Percentiles rank a stretch among this genome's conserved stretches.
Conservation (phyloP, 2,797 vertebrate species). For the Morus bassanus region DNA sequence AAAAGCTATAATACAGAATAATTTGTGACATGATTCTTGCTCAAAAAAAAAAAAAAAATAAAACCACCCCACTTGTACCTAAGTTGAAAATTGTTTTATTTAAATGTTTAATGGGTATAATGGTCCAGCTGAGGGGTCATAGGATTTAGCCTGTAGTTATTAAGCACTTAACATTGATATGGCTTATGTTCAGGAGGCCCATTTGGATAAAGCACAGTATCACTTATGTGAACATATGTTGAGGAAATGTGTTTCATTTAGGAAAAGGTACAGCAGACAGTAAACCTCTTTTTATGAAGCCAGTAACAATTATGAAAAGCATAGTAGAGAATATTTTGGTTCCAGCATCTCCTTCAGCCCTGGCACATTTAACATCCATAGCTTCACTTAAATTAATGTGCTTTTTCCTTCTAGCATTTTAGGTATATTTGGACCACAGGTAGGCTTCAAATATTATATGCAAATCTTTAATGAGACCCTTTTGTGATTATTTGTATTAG, state of each 20-base stretch:
- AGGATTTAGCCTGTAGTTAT: neutral
- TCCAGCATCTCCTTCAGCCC: neutral
- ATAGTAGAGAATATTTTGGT: neutral
- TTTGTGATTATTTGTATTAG: neutral
- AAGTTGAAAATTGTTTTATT: neutral
- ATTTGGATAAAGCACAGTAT: neutral
- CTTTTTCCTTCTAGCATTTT: neutral
- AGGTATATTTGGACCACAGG: neutral
- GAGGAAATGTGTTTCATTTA: neutral
- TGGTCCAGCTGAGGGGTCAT: neutral
- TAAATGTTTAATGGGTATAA: constrained; percentile 6
- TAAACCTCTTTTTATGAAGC: neutral
- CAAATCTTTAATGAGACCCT: neutral
- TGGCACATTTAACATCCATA: neutral
- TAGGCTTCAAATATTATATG: neutral
- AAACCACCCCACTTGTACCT: neutral
- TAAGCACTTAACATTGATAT: neutral
- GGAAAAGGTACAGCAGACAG: neutral
- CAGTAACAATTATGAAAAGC: neutral
- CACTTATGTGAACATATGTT: neutral
- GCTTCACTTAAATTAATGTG: neutral
- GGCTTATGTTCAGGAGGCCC: neutral
- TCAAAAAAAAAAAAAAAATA: neutral
- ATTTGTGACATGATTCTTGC: neutral
- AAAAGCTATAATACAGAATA: neutral